A percentile compares a stretch with the other conserved stretches of the same genome.
Conservation (phyloP, 1,140 invertebrate species). For the Coelopa frigida region DNA sequence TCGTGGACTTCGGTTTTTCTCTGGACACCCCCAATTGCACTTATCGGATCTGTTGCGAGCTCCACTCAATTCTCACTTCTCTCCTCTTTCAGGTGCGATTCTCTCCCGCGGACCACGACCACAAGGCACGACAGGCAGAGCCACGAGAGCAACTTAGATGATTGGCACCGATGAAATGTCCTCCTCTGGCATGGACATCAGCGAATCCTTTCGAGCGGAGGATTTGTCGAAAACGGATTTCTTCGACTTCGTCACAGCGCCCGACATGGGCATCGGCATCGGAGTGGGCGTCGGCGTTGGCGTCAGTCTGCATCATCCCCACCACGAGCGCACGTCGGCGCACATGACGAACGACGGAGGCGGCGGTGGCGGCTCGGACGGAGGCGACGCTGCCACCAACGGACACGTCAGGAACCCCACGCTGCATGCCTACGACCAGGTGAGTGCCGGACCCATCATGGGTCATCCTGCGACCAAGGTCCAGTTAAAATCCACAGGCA, state of each 20-base stretch:
- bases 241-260: constrained; percentile 78
- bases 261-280: constrained; percentile 49
- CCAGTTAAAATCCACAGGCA: not conserved
- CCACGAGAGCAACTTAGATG: no score
- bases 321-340: constrained; percentile 20
- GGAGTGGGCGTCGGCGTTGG: constrained; percentile 33
- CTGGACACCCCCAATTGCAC: no score
- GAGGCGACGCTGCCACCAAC: constrained; percentile 13
- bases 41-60: no score
- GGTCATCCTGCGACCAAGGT: not conserved
- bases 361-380: constrained; percentile 12
- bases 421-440: constrained; percentile 42
- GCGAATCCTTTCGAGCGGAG: constrained; percentile 66
- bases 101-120: no score
- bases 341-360: constrained; percentile 34
- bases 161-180: constrained; percentile 44
- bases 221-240: constrained; percentile 72
- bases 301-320: constrained; percentile 22
- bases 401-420: constrained; percentile 32
- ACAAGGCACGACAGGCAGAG: no score
- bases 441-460: constrained; percentile 12
- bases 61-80: no score
- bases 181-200: constrained; percentile 62
- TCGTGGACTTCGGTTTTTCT: no score
- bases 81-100: no score